Evolutionary conservation across 2,888 invertebrate genomes (phyloP), one percentile per base, ranked within the genome.

Genomic region (Phaedon cochleariae): DNA sequence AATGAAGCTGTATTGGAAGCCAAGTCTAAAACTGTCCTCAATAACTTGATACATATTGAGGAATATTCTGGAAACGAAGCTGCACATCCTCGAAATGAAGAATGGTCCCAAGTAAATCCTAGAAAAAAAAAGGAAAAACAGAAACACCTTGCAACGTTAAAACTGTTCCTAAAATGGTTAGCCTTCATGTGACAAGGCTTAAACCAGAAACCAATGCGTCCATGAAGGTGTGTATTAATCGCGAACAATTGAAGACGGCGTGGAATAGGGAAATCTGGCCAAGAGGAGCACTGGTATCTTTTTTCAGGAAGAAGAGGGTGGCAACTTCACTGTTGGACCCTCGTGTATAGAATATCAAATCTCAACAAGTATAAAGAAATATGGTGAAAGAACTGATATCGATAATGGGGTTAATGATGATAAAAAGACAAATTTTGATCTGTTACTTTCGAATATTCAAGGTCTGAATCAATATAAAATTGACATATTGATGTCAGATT

Each of bases 361-460:
- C 54, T 18, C 37, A 34, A 20, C 37, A 3, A 34, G 37, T 54
- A 34, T 34, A 3, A 54, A 20, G 37, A 34, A 54, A 54, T 5
- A 29, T 15, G 18, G 54, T 54, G 21, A 37, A 54, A 5, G 37
- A 54, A 41, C 41, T 54, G n/a, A 54, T 54, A 31, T 10, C 37
- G 17, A 34, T 34, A 10, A 15, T 46, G 46, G 12, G 46, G 46
- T 46, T 15, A 10, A 46, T 46, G 3, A 22, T 21, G n/a, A 52
- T n/a, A 54, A 37, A 54, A 54, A 54, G 10, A 54, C 54, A 54
- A 54, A 54, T 37, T 52, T 52, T 52, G 51, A 52, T 52, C 51
- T 52, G 7, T 52, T 17, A 52, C 51, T 52, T 26, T 52, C 51
- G 15, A 52, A 52, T 52, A 21, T 49, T 21, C 49, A 49, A 49